Conservation (phyloP, 2,113 vertebrate genomes). For the Zootoca vivipara region DNA sequence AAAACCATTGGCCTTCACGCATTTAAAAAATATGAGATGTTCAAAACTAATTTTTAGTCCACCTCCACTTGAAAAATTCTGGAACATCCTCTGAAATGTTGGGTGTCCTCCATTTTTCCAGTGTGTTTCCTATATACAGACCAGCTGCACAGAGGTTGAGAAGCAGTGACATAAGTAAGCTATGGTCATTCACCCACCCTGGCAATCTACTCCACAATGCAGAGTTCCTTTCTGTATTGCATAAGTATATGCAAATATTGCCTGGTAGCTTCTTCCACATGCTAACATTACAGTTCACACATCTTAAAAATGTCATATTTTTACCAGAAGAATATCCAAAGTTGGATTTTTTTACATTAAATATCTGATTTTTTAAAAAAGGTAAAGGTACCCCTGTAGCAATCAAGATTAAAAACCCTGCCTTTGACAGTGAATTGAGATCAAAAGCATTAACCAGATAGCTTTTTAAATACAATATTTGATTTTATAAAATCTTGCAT, state of each 20-base stretch:
- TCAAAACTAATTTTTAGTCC: conserved; percentile 1
- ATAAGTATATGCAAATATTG: neutral
- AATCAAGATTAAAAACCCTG: conserved; percentile 20
- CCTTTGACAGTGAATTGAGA: neutral
- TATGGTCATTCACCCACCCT: neutral
- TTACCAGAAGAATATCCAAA: neutral
- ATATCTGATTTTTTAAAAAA: too few relatives aligned
- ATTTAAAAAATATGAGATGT: neutral
- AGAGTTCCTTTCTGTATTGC: neutral
- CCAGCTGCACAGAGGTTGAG: neutral
- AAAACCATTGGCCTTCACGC: neutral
- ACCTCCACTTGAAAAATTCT: neutral
- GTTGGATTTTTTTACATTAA: neutral
- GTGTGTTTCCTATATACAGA: neutral
- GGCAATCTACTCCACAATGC: neutral
- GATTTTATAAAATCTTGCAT: neutral
- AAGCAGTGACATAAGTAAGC: neutral
- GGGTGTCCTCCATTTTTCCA: conserved; percentile 9
- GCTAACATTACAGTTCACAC: fast-evolving
- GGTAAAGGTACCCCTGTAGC: too few relatives aligned
- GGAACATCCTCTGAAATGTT: conserved; percentile 29
- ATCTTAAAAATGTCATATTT: neutral
- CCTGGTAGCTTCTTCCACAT: fast-evolving
- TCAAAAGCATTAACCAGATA: neutral
- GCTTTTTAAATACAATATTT: neutral